Percentiles rank a stretch among this genome's conserved stretches.
These are phyloP conservation scores for Galagoides demidoff DNA, from an alignment of 2,797 vertebrate species.

Conservation along the genomic window DNA sequence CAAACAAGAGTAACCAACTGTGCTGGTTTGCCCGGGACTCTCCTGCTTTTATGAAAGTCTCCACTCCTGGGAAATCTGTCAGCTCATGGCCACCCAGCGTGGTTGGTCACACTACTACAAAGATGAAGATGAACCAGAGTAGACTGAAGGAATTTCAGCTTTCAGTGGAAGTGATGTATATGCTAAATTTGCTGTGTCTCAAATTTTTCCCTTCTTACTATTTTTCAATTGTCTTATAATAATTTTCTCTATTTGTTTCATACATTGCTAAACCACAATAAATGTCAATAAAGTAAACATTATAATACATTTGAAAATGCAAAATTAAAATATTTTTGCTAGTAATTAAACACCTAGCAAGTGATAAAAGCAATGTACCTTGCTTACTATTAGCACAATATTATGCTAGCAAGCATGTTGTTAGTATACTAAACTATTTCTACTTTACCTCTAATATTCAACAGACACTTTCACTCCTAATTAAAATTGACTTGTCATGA, in stretches of 20 bases:
- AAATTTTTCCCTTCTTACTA: neutral
- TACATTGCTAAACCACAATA: neutral
- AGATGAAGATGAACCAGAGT: neutral
- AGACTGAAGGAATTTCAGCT: neutral
- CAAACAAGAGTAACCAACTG: neutral
- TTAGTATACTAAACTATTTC: neutral
- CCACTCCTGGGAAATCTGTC: neutral
- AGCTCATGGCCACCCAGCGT: neutral
- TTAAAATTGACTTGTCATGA: neutral
- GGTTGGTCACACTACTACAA: neutral
- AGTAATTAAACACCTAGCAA: slow-evolving; percentile 37
- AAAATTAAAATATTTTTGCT: slow-evolving; percentile 5
- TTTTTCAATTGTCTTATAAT: neutral
- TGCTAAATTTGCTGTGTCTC: neutral
- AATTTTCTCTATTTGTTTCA: neutral
- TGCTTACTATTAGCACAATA: neutral
- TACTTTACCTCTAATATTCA: neutral
- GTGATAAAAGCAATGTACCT: slow-evolving; percentile 33
- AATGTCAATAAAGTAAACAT: slow-evolving; percentile 44
- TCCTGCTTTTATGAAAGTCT: neutral
- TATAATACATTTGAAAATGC: slow-evolving; percentile 19
- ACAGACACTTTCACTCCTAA: neutral
- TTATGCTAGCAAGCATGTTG: neutral
- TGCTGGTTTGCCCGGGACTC: neutral
- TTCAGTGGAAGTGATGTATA: neutral